These are phyloP conservation scores for Ornithorhynchus anatinus DNA, from an alignment of 2,113 vertebrate genomes.

Conservation along the genomic window DNA sequence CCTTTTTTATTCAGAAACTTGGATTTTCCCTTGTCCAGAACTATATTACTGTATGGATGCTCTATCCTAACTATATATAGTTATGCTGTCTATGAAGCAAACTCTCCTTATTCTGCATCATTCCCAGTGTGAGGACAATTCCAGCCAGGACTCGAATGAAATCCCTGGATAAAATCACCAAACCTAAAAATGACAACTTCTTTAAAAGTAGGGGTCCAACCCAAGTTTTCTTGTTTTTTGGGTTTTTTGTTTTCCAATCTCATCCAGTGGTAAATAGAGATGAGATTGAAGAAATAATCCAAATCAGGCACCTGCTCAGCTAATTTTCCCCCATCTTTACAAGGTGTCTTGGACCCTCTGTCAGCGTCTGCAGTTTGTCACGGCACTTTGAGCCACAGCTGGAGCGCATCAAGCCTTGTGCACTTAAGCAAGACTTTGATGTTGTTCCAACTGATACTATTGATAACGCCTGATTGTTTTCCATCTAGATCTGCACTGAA, in stretches of 20 bases:
- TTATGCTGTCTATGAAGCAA: too few relatives aligned
- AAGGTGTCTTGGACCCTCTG: slow-evolving; percentile 35
- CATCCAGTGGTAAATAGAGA: background rate
- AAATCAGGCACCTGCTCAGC: slow-evolving; percentile 13
- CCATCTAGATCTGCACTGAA: slow-evolving; percentile 41
- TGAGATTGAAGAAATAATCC: slow-evolving; percentile 22
- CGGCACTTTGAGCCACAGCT: slow-evolving; percentile 4
- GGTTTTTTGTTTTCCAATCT: background rate
- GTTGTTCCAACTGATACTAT: slow-evolving; percentile 38
- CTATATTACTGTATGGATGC: too few relatives aligned
- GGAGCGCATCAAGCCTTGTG: slow-evolving; percentile 30
- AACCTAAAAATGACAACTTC: background rate
- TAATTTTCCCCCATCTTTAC: slow-evolving; percentile 39
- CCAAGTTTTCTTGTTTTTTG: background rate
- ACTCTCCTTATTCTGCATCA: too few relatives aligned
- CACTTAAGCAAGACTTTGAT: slow-evolving; percentile 32
- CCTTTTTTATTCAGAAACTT: background rate
- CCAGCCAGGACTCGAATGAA: background rate
- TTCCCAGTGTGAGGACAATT: too few relatives aligned
- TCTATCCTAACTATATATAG: too few relatives aligned
- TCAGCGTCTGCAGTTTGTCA: slow-evolving; percentile 17
- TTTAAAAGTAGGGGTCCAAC: background rate
- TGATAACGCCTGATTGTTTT: slow-evolving; percentile 56
- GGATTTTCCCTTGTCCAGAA: background rate
- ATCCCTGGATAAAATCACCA: background rate